A percentile compares a stretch with the other conserved stretches of the same genome.
Evolutionary conservation across 2,797 vertebrate genomes (phyloP).

Genomic region (Macrochelys suwanniensis): DNA sequence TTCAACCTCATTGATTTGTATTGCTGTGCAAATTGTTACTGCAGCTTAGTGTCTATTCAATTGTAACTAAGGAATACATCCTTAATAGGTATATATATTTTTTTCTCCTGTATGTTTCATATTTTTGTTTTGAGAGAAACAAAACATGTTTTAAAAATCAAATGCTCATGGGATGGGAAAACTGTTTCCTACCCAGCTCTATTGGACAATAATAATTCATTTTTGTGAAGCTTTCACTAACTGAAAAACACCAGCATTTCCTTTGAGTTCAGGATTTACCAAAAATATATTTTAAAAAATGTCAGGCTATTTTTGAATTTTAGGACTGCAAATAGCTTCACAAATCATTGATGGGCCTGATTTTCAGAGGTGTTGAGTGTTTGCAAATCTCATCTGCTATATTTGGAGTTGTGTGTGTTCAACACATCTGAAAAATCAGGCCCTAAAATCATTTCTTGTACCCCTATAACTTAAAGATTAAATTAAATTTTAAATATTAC

Average conservation of each 20-base stretch:
- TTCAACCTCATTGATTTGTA: background rate
- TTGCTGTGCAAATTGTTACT: background rate
- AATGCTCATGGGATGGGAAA: background rate
- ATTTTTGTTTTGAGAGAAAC: background rate
- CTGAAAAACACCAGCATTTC: constrained; percentile 21
- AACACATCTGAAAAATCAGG: constrained; percentile 22
- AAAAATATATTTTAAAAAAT: constrained; percentile 44
- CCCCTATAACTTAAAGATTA: constrained; percentile 17
- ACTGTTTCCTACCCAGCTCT: background rate
- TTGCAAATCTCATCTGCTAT: constrained; percentile 24
- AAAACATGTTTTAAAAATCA: background rate
- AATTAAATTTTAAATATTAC: background rate
- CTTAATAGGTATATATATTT: background rate
- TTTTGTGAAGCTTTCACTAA: constrained; percentile 23
- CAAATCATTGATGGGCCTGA: constrained; percentile 36
- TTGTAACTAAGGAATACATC: background rate
- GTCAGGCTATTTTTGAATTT: constrained; percentile 46
- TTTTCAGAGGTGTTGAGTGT: constrained; percentile 23
- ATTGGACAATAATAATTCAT: background rate
- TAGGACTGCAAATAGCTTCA: constrained; percentile 45
- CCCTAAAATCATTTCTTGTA: background rate
- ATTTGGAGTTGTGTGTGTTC: constrained; percentile 25
- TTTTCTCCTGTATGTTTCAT: background rate
- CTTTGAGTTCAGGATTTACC: constrained; percentile 12
- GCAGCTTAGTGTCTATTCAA: background rate